Evolutionary conservation across 1,140 invertebrate genomes (phyloP).

Genomic region (Coelopa frigida): DNA sequence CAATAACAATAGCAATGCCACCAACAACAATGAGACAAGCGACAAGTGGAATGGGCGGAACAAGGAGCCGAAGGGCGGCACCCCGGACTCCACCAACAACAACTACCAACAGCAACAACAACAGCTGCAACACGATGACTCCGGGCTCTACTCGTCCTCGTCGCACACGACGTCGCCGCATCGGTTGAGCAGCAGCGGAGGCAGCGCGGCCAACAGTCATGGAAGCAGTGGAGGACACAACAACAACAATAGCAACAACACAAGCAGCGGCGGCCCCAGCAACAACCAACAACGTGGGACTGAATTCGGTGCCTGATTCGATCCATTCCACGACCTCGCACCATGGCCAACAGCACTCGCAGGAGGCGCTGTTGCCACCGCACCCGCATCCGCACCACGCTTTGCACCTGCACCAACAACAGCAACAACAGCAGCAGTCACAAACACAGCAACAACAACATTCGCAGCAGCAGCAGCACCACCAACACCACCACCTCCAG

Average conservation of each 20-base stretch:
- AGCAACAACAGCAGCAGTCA: too few species aligned
- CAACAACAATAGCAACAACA: too few species aligned
- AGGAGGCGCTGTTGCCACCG: too few species aligned
- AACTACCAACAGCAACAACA: too few species aligned
- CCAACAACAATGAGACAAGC: constrained; percentile 26
- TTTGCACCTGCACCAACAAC: too few species aligned
- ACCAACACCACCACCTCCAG: constrained; percentile 8
- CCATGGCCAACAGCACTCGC: too few species aligned
- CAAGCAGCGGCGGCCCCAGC: too few species aligned
- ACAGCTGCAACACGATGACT: constrained; percentile 37
- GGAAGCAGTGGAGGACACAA: constrained; percentile 23
- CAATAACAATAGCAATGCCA: too few species aligned
- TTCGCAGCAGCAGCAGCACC: neutral
- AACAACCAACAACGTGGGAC: too few species aligned
- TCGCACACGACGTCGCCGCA: constrained; percentile 41
- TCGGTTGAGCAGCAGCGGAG: constrained; percentile 28
- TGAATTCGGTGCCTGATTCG: constrained; percentile 22
- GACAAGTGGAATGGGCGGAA: constrained; percentile 38
- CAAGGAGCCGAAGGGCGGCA: constrained; percentile 23
- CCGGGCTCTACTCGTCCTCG: constrained; percentile 37
- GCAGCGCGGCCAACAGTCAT: constrained; percentile 1
- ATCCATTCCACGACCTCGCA: too few species aligned
- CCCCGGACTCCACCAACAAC: constrained; percentile 32
- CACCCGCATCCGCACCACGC: too few species aligned
- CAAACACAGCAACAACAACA: too few species aligned